phyloP scores from a whole-genome alignment of 2,888 invertebrate genomes.

The Acrobasis suavella region DNA sequence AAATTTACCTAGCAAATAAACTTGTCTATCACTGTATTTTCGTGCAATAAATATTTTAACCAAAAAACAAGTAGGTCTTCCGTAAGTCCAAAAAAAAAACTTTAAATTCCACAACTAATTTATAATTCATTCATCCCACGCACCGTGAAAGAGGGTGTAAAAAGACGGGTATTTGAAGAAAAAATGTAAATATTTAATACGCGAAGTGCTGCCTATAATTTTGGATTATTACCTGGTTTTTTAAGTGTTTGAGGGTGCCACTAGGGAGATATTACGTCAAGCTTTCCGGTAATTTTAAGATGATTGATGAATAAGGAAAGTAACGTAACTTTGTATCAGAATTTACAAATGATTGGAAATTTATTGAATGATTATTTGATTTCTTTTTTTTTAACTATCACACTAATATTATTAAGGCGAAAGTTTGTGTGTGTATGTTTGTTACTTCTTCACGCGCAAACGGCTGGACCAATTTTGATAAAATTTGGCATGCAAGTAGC shows the following conservation, averaged over 20 bases:
- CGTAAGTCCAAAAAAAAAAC: too few relatives aligned
- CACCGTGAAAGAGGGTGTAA: conserved; percentile 3
- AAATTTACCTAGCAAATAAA: too few relatives aligned
- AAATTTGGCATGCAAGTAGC: too few relatives aligned
- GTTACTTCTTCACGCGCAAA: too few relatives aligned
- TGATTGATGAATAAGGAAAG: neutral
- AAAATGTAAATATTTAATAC: conserved; percentile 21
- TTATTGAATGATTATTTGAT: neutral
- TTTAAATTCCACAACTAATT: neutral
- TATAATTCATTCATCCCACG: conserved; percentile 9
- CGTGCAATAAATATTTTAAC: too few relatives aligned
- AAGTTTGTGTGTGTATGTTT: too few relatives aligned
- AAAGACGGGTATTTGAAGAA: conserved; percentile 4
- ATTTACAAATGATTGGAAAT: neutral
- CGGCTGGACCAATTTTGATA: too few relatives aligned
- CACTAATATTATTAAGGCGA: too few relatives aligned
- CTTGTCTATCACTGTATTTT: too few relatives aligned
- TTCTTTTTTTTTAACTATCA: too few relatives aligned
- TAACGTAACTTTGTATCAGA: neutral
- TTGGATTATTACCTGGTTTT: conserved; percentile 9
- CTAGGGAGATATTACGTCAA: neutral
- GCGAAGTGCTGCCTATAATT: conserved; percentile 10
- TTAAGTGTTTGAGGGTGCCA: conserved; percentile 4
- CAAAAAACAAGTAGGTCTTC: too few relatives aligned
- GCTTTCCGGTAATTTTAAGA: neutral